Conservation (phyloP, 2,888 invertebrate species). For the Callyntrura guangdongensis region DNA sequence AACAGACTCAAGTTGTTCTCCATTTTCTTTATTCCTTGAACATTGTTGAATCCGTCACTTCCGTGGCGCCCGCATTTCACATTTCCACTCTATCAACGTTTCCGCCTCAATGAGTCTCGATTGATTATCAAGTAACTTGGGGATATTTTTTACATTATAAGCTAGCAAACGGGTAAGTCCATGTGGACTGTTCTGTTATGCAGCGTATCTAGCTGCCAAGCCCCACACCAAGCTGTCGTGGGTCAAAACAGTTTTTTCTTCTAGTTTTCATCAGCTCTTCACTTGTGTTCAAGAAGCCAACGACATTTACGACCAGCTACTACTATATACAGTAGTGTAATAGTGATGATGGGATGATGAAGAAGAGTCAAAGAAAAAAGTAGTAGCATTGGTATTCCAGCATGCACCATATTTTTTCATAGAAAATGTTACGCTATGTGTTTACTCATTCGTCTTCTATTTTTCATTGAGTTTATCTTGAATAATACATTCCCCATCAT, state of each 20-base stretch:
- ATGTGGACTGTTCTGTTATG: conserved; percentile 11
- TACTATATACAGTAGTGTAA: not conserved
- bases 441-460: conserved; percentile 34
- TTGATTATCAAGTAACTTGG: conserved; percentile 80
- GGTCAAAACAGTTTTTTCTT: conserved; percentile 61
- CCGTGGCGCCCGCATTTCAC: conserved; percentile 77
- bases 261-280: conserved; percentile 62
- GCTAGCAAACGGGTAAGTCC: not conserved
- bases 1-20: conserved; percentile 51
- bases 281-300: conserved; percentile 66
- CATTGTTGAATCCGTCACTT: conserved; percentile 74
- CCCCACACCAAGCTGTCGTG: conserved; percentile 7
- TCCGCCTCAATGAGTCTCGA: conserved; percentile 82
- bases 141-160: not conserved
- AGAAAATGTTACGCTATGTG: not conserved
- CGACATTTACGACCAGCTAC: conserved; percentile 58
- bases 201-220: not conserved
- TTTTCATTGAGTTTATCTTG: conserved; percentile 27
- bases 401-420: not conserved
- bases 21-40: conserved; percentile 33
- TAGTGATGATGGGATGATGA: conserved; percentile 1
- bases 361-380: conserved; percentile 1
- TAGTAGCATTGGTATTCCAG: conserved; percentile 19
- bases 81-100: conserved; percentile 82
- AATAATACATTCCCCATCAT: conserved; percentile 64